phyloP scores from a whole-genome alignment of 2,797 vertebrate genomes.

The Molossus alvarezi region DNA sequence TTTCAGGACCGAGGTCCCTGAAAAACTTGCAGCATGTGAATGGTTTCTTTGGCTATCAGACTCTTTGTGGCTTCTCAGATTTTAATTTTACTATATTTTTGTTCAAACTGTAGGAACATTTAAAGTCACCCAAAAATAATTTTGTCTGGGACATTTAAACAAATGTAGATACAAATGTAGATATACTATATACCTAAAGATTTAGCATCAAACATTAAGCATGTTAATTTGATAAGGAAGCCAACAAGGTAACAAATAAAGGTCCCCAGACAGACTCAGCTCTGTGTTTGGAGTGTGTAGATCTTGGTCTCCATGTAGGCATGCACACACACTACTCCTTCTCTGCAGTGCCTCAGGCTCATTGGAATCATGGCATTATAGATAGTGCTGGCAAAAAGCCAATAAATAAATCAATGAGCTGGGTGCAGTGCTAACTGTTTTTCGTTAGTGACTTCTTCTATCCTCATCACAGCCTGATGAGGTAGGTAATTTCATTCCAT shows the following conservation, averaged over 20 bases:
- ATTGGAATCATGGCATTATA: not conserved
- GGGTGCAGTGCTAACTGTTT: not conserved
- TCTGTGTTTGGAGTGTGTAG: not conserved
- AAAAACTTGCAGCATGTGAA: conserved; percentile 2
- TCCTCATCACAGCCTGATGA: not conserved
- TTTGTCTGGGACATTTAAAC: not conserved
- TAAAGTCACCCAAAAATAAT: conserved; percentile 63
- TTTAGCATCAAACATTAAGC: not conserved
- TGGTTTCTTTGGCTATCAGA: conserved; percentile 10
- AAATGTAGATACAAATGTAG: not conserved
- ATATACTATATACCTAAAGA: not conserved
- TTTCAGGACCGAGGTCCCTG: not conserved
- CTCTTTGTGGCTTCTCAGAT: not conserved
- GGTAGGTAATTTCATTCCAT: not conserved
- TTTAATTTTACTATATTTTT: conserved; percentile 52
- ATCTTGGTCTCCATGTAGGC: not conserved
- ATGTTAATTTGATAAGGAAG: conserved; percentile 60
- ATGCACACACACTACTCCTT: not conserved
- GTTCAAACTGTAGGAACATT: not conserved
- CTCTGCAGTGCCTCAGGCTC: not conserved
- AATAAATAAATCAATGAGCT: not conserved
- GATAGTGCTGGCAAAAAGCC: not conserved
- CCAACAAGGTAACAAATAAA: not conserved
- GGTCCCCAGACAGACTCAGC: not conserved
- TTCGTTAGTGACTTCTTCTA: not conserved